Percentiles rank a stretch among this genome's conserved stretches.
These are phyloP conservation scores for Zele albiditarsus DNA, from an alignment of 2,888 invertebrate species.

Conservation along the genomic window DNA sequence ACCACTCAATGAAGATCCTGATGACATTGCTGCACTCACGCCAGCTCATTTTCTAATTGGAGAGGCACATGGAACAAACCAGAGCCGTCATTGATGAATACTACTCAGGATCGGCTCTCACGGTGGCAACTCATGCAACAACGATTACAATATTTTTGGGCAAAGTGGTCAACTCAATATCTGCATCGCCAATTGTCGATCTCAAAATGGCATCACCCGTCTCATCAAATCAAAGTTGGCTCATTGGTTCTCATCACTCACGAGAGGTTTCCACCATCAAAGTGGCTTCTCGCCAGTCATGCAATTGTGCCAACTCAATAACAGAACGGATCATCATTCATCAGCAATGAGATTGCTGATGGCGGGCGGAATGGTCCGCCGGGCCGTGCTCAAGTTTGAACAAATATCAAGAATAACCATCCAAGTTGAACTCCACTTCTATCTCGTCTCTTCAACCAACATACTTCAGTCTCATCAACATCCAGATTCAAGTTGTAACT, in stretches of 20 bases:
- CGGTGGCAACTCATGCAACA: conserved; percentile 57
- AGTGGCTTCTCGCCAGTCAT: background rate
- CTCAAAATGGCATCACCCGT: conserved; percentile 1
- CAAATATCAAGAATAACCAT: too few relatives aligned
- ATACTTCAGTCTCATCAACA: too few relatives aligned
- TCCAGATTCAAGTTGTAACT: too few relatives aligned
- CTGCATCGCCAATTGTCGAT: background rate
- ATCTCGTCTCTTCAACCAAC: too few relatives aligned
- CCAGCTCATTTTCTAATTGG: conserved; percentile 62
- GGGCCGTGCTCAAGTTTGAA: too few relatives aligned
- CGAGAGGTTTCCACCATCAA: background rate
- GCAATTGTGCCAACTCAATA: background rate
- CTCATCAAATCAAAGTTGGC: background rate
- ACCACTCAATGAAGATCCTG: conserved; percentile 49
- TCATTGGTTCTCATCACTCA: background rate
- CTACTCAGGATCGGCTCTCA: conserved; percentile 43
- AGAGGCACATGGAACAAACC: conserved; percentile 45
- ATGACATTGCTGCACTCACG: conserved; percentile 52
- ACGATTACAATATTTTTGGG: conserved; percentile 55
- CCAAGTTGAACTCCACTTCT: too few relatives aligned
- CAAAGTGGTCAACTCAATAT: conserved; percentile 55
- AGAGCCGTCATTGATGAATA: conserved; percentile 48
- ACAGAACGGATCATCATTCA: background rate
- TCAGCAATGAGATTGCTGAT: background rate
- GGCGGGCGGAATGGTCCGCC: conserved; percentile 2